A percentile compares a stretch with the other conserved stretches of the same genome.
phyloP scores from a whole-genome alignment of 2,888 invertebrate genomes.

The Dicycla oo region DNA sequence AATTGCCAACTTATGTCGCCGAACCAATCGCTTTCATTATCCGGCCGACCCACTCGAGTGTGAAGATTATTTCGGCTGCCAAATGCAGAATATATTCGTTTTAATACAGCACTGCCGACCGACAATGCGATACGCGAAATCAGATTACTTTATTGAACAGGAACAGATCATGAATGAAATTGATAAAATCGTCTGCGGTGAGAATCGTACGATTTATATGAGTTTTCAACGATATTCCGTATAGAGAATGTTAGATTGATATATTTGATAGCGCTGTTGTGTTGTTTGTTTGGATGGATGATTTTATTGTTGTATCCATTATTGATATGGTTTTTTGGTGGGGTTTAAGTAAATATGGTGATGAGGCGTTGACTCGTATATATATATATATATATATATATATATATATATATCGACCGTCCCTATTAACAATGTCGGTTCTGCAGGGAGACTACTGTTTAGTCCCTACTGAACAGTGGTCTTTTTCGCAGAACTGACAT shows the following conservation, averaged over 20 bases:
- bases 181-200: conserved; percentile 85
- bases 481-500: too few species aligned
- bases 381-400: too few species aligned
- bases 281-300: conserved; percentile 27
- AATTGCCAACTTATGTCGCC: conserved; percentile 87
- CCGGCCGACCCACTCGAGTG: conserved; percentile 78
- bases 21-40: conserved; percentile 82
- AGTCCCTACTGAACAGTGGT: too few species aligned
- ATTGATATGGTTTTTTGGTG: conserved; percentile 45
- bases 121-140: conserved; percentile 83
- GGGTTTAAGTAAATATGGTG: conserved; percentile 23
- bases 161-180: conserved; percentile 85
- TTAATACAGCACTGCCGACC: conserved; percentile 70
- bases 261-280: conserved; percentile 60
- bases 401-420: too few species aligned
- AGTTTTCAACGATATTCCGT: conserved; percentile 68
- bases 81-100: conserved; percentile 77
- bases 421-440: too few species aligned
- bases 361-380: too few species aligned
- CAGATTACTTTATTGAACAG: conserved; percentile 85
- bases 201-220: conserved; percentile 74
- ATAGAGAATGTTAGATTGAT: conserved; percentile 60
- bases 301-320: conserved; percentile 38
- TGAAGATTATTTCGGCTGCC: conserved; percentile 85
- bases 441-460: too few species aligned